These are phyloP conservation scores for Oceanodroma tethys DNA, from an alignment of 2,113 vertebrate genomes.

Conservation along the genomic window DNA sequence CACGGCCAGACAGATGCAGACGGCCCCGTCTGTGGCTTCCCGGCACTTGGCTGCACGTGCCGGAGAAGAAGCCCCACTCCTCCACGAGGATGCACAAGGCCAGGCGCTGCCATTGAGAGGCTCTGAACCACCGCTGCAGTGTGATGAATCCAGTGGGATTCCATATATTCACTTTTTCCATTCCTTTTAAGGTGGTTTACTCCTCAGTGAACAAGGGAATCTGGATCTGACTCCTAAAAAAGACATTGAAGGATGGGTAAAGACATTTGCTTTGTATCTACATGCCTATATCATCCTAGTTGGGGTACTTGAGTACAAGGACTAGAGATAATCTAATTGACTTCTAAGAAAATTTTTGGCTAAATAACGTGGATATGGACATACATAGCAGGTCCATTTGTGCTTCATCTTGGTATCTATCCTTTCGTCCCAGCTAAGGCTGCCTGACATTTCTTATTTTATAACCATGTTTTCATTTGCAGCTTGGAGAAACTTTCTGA, in stretches of 20 bases:
- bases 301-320: background rate
- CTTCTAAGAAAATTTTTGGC: background rate
- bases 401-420: background rate
- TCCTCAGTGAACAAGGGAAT: background rate
- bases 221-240: background rate
- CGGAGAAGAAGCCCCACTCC: background rate
- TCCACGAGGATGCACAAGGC: background rate
- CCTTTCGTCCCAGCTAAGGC: background rate
- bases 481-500: background rate
- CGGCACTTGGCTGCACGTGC: background rate
- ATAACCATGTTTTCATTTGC: background rate
- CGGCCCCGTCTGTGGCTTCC: background rate
- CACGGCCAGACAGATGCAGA: background rate
- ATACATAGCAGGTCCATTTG: background rate
- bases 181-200: background rate
- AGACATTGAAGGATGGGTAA: background rate
- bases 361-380: background rate
- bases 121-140: background rate
- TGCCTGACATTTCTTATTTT: background rate
- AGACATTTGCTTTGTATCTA: background rate
- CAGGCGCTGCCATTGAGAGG: background rate
- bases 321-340: background rate
- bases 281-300: fast-evolving
- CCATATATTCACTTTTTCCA: background rate
- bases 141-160: background rate